Evolutionary conservation across 2,797 vertebrate genomes (phyloP), one percentile per base, ranked within the genome.

Genomic region (Myoxocephalus aenaeus): DNA sequence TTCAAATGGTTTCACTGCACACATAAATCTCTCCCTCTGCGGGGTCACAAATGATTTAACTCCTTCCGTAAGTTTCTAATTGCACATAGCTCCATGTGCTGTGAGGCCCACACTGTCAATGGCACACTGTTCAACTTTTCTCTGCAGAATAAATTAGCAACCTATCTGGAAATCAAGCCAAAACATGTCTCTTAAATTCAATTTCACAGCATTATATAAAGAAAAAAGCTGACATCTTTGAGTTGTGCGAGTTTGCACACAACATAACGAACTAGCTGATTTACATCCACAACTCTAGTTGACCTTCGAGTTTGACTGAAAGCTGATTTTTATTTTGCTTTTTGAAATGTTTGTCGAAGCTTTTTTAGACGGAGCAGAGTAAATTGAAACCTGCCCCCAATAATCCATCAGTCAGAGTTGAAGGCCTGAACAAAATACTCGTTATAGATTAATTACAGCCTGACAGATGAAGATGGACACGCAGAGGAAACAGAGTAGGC

Each of bases 1-100:
- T 87, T 92, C 77, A 87, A 89, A 89, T 81, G 83, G 86, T 90
- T 90, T 86, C 86, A 88, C 87, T 80, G 86, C 87, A 86, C 87
- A 83, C 82, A 88, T 86, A 83, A 92, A 91, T 86, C 87, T 90
- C 65, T 80, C 84, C 76, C 84, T 75, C 75, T 3, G 69, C 65
- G 29, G 89, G 85, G 83, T 85, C 85, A 68, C 77, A 81, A 86
- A 82, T 70, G 87, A 81, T 82, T 87, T 64, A 62, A 74, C 77
- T 88, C 86, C 81, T 71, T 78, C 75, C 15, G n/a, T 17, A 17
- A 72, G 64, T 72, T 73, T 84, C 73, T 89, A 87, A 92, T 91
- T 91, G 88, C 90, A 88, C 87, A 63, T 72, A 68, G 86, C 86
- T 90, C 74, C 34, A 56, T 82, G 79, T 70, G 87, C 75, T 65